Conservation (phyloP, 2,888 invertebrate species). For the Sarcophaga carnaria region DNA sequence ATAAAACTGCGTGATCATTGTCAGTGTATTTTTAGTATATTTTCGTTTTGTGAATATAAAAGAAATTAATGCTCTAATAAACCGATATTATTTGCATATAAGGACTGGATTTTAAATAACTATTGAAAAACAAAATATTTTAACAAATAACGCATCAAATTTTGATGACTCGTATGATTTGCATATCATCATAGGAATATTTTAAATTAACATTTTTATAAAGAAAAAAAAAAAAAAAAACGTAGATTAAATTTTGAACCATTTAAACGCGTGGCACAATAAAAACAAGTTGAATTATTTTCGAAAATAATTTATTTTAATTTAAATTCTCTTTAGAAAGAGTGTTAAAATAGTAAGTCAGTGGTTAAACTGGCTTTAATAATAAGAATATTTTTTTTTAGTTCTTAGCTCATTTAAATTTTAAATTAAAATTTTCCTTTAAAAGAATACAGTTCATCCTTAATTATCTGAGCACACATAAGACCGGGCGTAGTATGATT, state of each 20-base stretch:
- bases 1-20: neutral
- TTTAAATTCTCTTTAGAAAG: conserved; percentile 5
- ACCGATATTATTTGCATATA: conserved; percentile 15
- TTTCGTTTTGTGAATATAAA: conserved; percentile 23
- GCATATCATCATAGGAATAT: conserved; percentile 24
- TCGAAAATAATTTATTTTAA: neutral
- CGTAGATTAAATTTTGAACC: neutral
- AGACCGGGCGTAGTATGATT: too few relatives aligned
- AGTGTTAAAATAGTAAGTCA: conserved; percentile 25
- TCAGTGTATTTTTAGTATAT: too few relatives aligned
- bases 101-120: conserved; percentile 34
- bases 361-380: conserved; percentile 33
- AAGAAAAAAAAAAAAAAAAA: neutral
- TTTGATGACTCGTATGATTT: neutral
- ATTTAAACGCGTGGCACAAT: conserved; percentile 35
- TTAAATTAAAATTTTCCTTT: too few relatives aligned
- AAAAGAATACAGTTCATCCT: too few relatives aligned
- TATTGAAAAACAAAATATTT: conserved; percentile 15
- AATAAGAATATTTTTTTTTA: too few relatives aligned
- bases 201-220: conserved; percentile 3
- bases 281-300: conserved; percentile 1
- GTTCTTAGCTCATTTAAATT: too few relatives aligned
- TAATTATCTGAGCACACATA: too few relatives aligned
- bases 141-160: conserved; percentile 17
- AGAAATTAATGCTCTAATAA: conserved; percentile 34